A percentile compares a stretch with the other conserved stretches of the same genome.
Evolutionary conservation across 2,888 invertebrate species (phyloP).

Genomic region (Spisula solida): DNA sequence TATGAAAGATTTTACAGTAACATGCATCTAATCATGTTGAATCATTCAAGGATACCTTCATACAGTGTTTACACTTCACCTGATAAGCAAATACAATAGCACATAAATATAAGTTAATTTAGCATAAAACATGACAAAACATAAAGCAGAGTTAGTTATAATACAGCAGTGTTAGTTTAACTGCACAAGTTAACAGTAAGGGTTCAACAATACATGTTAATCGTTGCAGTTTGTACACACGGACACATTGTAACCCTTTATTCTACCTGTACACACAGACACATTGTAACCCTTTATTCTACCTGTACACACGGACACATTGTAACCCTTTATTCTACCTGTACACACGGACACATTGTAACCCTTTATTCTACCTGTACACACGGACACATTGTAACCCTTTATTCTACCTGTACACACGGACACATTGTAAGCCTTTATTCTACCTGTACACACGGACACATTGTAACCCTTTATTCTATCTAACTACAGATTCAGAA

Average conservation of each 20-base stretch:
- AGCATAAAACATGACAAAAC: background rate
- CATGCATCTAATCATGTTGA: background rate
- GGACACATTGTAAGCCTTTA: no score
- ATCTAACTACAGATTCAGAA: no score
- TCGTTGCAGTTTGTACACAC: no score
- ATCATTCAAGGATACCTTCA: conserved; percentile 10
- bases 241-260: no score
- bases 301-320: background rate
- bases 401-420: no score
- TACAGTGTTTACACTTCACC: background rate
- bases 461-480: no score
- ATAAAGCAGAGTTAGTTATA: background rate
- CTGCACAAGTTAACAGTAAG: background rate
- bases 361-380: no score
- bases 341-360: background rate
- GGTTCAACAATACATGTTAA: no score
- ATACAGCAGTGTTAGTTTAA: background rate
- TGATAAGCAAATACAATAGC: background rate
- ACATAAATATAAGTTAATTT: background rate
- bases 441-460: background rate
- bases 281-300: no score
- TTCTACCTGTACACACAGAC: no score
- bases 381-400: no score
- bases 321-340: no score
- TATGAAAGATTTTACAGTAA: background rate